Percentiles rank a stretch among this genome's conserved stretches.
phyloP scores from a whole-genome alignment of 1,140 invertebrate species.

The Platyura marginata region DNA sequence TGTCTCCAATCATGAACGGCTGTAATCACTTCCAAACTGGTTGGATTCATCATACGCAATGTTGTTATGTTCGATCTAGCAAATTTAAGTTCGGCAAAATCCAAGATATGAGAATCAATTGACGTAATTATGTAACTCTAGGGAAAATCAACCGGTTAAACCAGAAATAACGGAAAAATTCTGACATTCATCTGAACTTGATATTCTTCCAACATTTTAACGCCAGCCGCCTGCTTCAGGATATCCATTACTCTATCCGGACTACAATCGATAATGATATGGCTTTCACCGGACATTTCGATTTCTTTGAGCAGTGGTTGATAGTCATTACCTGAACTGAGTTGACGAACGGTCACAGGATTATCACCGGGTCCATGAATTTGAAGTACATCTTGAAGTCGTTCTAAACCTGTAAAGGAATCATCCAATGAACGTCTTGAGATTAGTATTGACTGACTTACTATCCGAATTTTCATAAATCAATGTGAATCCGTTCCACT shows the following conservation, averaged over 20 bases:
- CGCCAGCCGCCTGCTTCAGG: constrained; percentile 57
- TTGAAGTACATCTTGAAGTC: constrained; percentile 68
- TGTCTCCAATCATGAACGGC: constrained; percentile 29
- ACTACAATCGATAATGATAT: constrained; percentile 63
- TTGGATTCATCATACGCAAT: constrained; percentile 47
- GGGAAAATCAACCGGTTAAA: constrained; percentile 1
- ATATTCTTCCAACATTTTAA: constrained; percentile 64
- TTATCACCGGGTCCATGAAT: constrained; percentile 32
- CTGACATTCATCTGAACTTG: constrained; percentile 20
- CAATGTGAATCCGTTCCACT: constrained; percentile 63
- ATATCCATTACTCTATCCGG: constrained; percentile 42
- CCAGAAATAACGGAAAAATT: background rate
- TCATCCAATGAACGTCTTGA: background rate
- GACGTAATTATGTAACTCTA: constrained; percentile 35
- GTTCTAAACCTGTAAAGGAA: constrained; percentile 40
- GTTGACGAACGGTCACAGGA: constrained; percentile 36
- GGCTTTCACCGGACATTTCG: constrained; percentile 42
- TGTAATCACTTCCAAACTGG: constrained; percentile 25
- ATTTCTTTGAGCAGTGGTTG: constrained; percentile 61
- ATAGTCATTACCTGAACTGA: constrained; percentile 40
- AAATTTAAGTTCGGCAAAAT: constrained; percentile 41
- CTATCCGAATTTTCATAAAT: constrained; percentile 63
- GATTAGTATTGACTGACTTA: constrained; percentile 10
- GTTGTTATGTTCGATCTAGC: constrained; percentile 54
- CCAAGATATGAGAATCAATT: constrained; percentile 50